Evolutionary conservation across 2,797 vertebrate genomes (phyloP).

Genomic region (Micrastur ruficollis): DNA sequence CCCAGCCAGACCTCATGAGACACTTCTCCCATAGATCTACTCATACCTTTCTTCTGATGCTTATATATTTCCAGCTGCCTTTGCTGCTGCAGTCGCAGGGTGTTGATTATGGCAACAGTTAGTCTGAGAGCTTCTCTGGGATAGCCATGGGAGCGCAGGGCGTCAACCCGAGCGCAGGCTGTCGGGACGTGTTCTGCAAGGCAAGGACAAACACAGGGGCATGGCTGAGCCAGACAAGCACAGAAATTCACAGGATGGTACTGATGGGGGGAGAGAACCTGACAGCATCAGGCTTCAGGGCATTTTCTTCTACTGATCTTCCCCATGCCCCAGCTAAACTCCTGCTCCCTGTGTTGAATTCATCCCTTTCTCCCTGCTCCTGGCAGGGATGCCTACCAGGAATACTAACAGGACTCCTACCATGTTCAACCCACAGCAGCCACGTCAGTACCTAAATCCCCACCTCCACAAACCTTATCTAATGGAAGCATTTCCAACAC

Average conservation of each 20-base stretch:
- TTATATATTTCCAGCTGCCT: conserved; percentile 97
- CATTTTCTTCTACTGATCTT: not conserved
- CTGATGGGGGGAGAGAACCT: not conserved
- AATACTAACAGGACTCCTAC: not conserved
- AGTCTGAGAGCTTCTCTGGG: conserved; percentile 94
- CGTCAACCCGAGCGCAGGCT: conserved; percentile 94
- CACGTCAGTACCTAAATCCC: not conserved
- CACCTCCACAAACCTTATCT: not conserved
- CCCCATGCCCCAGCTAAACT: not conserved
- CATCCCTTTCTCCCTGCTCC: not conserved
- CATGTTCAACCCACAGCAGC: not conserved
- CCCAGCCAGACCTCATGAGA: not conserved
- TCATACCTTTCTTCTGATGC: conserved; percentile 97
- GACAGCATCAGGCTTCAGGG: not conserved
- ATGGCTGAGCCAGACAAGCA: not conserved
- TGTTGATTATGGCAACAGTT: conserved; percentile 97
- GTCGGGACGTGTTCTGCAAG: conserved; percentile 93
- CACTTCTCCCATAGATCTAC: not conserved
- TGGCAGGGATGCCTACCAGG: not conserved
- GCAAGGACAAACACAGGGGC: not conserved
- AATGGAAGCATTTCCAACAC: not conserved
- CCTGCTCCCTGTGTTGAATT: not conserved
- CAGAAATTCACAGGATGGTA: not conserved
- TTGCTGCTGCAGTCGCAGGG: conserved; percentile 92
- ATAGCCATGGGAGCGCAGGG: conserved; percentile 95